Conservation (phyloP, 1,140 invertebrate species). For the Hypsibius dujardini region DNA sequence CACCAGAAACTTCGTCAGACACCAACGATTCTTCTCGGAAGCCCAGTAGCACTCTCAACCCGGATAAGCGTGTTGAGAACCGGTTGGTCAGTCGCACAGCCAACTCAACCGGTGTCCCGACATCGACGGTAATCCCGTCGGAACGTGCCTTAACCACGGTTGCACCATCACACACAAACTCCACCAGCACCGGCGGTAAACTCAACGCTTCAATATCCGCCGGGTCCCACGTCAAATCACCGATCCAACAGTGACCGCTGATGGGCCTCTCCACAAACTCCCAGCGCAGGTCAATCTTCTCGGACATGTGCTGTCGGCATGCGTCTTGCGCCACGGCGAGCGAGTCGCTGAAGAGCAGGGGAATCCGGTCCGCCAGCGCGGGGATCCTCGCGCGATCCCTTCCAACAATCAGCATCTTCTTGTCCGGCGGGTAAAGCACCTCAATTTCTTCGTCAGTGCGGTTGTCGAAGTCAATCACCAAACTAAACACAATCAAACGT, state of each 20-base stretch:
- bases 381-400: conserved; percentile 1
- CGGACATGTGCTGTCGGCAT: background rate
- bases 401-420: conserved; percentile 14
- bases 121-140: background rate
- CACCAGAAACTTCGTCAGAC: background rate
- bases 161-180: background rate
- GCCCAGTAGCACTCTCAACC: background rate
- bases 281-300: background rate
- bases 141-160: background rate
- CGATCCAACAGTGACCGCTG: conserved; percentile 9
- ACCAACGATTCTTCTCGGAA: background rate
- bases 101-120: background rate
- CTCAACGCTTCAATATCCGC: background rate
- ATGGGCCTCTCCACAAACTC: conserved; percentile 1
- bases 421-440: background rate
- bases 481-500: too few species aligned
- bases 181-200: background rate
- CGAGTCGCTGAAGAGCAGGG: background rate
- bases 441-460: conserved; percentile 10
- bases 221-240: background rate
- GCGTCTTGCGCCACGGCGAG: background rate
- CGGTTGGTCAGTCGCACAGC: background rate
- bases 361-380: background rate
- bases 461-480: conserved; percentile 10
- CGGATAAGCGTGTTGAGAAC: background rate